phyloP scores from a whole-genome alignment of 2,888 invertebrate species.

The Dasysyrphus albostriatus region DNA sequence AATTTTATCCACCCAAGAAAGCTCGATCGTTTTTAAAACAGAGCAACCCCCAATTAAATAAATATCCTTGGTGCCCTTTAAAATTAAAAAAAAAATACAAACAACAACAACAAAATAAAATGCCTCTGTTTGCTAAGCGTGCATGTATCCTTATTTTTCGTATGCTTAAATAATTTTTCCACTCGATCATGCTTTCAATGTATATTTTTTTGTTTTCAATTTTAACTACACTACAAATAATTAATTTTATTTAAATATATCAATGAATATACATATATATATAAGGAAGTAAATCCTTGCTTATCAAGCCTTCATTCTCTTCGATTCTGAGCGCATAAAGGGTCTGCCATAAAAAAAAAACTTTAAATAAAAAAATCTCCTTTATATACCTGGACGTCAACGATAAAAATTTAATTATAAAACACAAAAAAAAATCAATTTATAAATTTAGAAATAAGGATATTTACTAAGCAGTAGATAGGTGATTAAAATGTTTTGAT shows the following conservation, averaged over 20 bases:
- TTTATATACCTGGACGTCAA: background rate
- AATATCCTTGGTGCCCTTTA: conserved; percentile 17
- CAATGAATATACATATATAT: background rate
- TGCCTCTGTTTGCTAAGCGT: conserved; percentile 44
- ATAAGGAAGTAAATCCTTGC: conserved; percentile 27
- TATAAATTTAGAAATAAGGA: conserved; percentile 23
- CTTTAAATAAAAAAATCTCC: background rate
- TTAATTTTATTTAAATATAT: background rate
- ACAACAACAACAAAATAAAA: conserved; percentile 7
- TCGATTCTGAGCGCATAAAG: conserved; percentile 42
- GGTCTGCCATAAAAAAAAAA: conserved; percentile 5
- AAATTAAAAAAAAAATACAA: background rate
- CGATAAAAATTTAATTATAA: background rate
- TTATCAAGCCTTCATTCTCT: conserved; percentile 49
- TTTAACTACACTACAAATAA: conserved; percentile 21
- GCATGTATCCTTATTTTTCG: conserved; percentile 35
- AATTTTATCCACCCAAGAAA: conserved; percentile 11
- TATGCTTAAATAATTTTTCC: conserved; percentile 40
- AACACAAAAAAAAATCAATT: background rate
- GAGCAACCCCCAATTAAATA: conserved; percentile 19
- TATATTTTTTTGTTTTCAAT: conserved; percentile 29
- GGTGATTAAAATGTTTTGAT: conserved; percentile 29
- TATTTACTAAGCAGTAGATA: conserved; percentile 39
- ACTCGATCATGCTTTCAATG: conserved; percentile 48
- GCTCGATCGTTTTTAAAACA: conserved; percentile 36